Evolutionary conservation across 2,888 invertebrate genomes (phyloP).

Genomic region (Seira musarum): DNA sequence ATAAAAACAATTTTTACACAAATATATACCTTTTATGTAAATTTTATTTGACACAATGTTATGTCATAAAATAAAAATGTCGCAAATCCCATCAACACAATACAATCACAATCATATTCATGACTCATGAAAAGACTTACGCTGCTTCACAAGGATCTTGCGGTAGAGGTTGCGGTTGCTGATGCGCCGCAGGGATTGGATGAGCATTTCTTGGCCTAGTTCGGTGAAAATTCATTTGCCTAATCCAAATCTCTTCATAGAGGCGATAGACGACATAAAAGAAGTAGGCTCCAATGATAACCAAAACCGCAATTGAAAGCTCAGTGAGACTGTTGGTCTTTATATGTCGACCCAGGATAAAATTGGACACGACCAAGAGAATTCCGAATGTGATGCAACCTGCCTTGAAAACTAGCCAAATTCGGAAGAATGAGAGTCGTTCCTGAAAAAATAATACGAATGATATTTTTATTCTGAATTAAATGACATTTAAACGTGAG

Average conservation of each 20-base stretch:
- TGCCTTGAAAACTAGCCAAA: slow-evolving; percentile 28
- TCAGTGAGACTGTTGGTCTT: neutral
- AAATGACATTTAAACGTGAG: too few species aligned
- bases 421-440: slow-evolving; percentile 8
- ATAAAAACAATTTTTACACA: too few species aligned
- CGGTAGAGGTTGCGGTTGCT: too few species aligned
- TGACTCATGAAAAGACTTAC: too few species aligned
- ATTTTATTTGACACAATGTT: too few species aligned
- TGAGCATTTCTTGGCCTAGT: neutral
- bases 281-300: slow-evolving; percentile 28
- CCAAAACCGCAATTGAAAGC: slow-evolving; percentile 7
- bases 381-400: neutral
- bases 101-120: too few species aligned
- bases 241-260: slow-evolving; percentile 9
- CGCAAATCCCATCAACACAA: too few species aligned
- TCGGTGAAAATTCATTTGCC: neutral
- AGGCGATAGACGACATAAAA: slow-evolving; percentile 32
- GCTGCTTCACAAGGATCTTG: too few species aligned
- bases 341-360: neutral
- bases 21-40: too few species aligned
- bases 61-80: too few species aligned
- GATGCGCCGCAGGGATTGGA: too few species aligned
- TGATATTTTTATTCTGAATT: too few species aligned
- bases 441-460: slow-evolving; percentile 17
- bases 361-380: slow-evolving; percentile 7